Evolutionary conservation across 2,113 vertebrate species (phyloP), one percentile per base, ranked within the genome.

Genomic region (Orycteropus afer): DNA sequence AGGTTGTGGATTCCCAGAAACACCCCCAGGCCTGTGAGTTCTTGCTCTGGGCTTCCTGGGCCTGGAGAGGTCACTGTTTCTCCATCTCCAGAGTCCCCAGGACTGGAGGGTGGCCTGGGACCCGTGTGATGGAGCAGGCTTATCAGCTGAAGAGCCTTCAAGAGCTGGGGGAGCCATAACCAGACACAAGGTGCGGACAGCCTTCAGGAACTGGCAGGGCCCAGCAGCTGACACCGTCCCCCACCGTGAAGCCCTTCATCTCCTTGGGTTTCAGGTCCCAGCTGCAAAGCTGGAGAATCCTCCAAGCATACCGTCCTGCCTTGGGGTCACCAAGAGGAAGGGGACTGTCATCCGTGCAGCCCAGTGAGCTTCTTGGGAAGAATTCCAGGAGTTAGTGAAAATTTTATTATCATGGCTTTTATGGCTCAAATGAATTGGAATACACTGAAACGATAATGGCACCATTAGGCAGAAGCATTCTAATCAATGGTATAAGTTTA

Each of bases 401-500:
- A 82, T 90, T 65, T 83, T 93, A 77, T 94, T 55, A 53, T 37
- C 1, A 0, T 63, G 1, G 0, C 69, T 47, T 91, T 92, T 90
- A 94, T 69, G n/a, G 82, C 85, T 8, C 55, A 17, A 23, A 86
- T 96, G 92, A 96, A 76, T 97, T 81, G 51, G 74, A 86, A 55
- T 29, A n/a, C 74, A 11, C 84, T 67, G 20, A 83, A 79, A 65
- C 47, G 87, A 18, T 86, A 82, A 93, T 55, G 65, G 84, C 57
- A 51, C 95, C 0, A 13, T 86, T 77, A 86, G 88, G 69, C 85
- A 79, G 63, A 87, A 85, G n/a, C 93, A 61, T 74, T 94, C 88
- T 92, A 59, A 94, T 93, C 95, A 65, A 37, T 80, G 85, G 37
- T 47, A 0, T 71, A 27, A 67, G 88, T 89, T 92, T 96, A 89